Evolutionary conservation across 1,140 invertebrate species (phyloP), one percentile per base, ranked within the genome.

Genomic region (Euura saliciscinereae): DNA sequence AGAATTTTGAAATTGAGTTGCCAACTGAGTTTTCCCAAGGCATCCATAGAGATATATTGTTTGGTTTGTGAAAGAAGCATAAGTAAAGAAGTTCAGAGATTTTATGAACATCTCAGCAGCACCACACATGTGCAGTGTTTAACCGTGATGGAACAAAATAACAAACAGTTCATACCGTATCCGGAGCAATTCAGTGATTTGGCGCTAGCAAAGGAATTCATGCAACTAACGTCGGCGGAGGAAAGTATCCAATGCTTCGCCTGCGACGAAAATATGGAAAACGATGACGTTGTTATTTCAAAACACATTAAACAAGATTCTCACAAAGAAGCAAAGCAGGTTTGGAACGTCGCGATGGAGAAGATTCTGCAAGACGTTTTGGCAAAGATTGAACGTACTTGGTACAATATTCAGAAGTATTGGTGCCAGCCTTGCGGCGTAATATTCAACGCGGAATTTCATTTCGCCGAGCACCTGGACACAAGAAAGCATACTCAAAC

Each of bases 381-480:
- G 77, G 75, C 74, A 78, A 59, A 75, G 11, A 70, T 79, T 3
- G 51, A 76, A 45, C 74, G 67, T 42, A 79, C 74, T 65, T 79
- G 75, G 75, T 85, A 81, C 46, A 72, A 69, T 5, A 73, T 80
- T 59, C 68, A 79, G 28, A 43, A 73, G 2, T 82, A 76, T 67
- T 68, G 8, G 44, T 81, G 80, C 72, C 6, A 28, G 4, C 42
- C 76, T 44, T 85, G 82, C 65, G 5, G n/a, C 3, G 10, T 0
- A 4, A 67, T 65, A 4, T 80, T 75, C 46, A 42, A 64, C 1
- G 65, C 13, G 8, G 83, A 84, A 71, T n/a, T 76, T 51, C 45
- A 74, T 45, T 85, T 83, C 70, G 59, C 44, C 0, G 44, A 43
- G 4, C 81, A 82, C 73, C 68, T 83, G 43, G 42, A 73, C 11